Evolutionary conservation across 2,113 vertebrate species (phyloP), one percentile per base, ranked within the genome.

Genomic region (Isurus oxyrinchus): DNA sequence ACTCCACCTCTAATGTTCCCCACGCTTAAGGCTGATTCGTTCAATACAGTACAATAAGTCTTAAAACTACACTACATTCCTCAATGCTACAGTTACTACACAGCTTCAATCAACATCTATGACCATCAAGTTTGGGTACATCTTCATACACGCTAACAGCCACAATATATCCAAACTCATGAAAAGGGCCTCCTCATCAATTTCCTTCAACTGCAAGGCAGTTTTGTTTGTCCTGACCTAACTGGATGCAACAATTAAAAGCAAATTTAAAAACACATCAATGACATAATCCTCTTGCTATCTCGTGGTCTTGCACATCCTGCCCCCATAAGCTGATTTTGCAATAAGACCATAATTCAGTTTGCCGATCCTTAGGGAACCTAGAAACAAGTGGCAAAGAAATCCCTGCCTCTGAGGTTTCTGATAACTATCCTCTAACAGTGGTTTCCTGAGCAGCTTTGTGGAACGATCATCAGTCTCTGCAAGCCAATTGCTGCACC

Each of bases 381-480:
- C 90, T 93, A 31, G 31, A 93, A 93, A 61, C 35, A 93, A 93
- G 14, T 93, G 57, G 57, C 90, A 93, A 61, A 63, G 90, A 93
- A 61, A 61, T 93, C 57, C 59, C 1, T 63, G 90, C 35, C 27
- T 40, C 87, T 90, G 13, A 4, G 53, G 53, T 55, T 59, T 35
- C 87, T 16, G 31, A 8, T 94, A 94, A 63, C 59, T 66, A 40
- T 94, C 27, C 10, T 3, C 19, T 44, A 23, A 63, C 5, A 91
- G 57, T 3, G 4, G 19, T 63, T 40, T 84, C 90, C 59, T 63
- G 35, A 63, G 90, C 35, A 63, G 90, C 31, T 8, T 66, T 13
- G 21, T 44, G 16, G 81, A 84, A 16, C 19, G 16, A 44, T 40
- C n/a, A 84, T 16, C 59, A 94, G 35, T 59, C 19, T 63, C 16